Base-by-base conservation (phyloP, 2,113 vertebrate genomes). In the Sapajus apella region DNA sequence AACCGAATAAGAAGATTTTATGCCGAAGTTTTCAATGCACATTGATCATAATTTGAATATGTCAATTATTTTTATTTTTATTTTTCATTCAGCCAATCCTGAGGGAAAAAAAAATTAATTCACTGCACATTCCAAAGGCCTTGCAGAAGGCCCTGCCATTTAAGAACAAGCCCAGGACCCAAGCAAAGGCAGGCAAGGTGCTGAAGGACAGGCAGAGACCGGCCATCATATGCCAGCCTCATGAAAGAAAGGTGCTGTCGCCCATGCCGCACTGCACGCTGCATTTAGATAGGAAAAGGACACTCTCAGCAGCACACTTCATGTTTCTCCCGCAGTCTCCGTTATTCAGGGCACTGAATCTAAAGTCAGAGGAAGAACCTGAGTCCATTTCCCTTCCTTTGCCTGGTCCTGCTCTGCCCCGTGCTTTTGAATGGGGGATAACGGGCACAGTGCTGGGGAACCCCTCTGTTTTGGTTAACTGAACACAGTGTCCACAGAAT, bases 131-230 rank as follows among this genome's bases (percentile, higher is more conserved):
- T 14, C 47, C 12, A 50, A 50, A 50, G 3, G 47, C 12, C 47
- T 50, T 99, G 25, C 99, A 99, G 98, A 99, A 99, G 95, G 98
- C 99, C 1, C 98, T 99, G 92, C 99, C 99, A 52, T 99, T 99
- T 97, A 99, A 99, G 98, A 99, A 98, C 98, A 99, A 99, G 91
- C 99, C 99, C 93, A 99, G 99, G 98, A 98, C 97, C 80, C 98
- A 99, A 20, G 99, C 47, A 47, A 47, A 47, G 95, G 99, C 99
- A 97, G 99, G 98, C 88, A 99, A 99, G 81, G 98, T 98, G 25
- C 98, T 99, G 3, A 98, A 98, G 93, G 99, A 99, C 97, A 99
- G 99, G 64, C 96, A 98, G 98, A 99, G 99, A 96, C 99, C 99
- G 13, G 99, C 98, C 1, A 99, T 99, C 95, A 99, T 99, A 95